phyloP scores from a whole-genome alignment of 2,888 invertebrate genomes.

The Lypha dubia region DNA sequence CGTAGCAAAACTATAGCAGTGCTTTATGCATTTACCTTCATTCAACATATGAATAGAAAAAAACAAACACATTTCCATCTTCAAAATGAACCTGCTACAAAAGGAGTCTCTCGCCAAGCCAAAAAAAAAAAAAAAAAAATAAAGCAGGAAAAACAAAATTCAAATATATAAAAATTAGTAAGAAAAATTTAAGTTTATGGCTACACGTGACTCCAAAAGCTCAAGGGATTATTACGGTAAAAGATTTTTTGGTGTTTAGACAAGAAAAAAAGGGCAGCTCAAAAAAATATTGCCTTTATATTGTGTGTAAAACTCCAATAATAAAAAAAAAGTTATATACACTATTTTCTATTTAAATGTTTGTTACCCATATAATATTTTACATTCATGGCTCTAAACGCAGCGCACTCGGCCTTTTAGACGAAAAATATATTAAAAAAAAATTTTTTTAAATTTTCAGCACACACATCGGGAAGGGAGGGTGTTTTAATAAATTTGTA shows the following conservation, averaged over 20 bases:
- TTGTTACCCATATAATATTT: constrained; percentile 55
- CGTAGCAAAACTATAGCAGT: constrained; percentile 9
- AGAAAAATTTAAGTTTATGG: constrained; percentile 67
- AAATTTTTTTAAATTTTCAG: not conserved
- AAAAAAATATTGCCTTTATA: constrained; percentile 51
- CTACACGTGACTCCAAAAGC: constrained; percentile 73
- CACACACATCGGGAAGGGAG: constrained; percentile 37
- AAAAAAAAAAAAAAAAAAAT: too few relatives aligned
- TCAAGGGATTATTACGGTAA: constrained; percentile 73
- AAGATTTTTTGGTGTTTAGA: constrained; percentile 70
- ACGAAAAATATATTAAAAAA: constrained; percentile 2
- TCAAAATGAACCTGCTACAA: constrained; percentile 27
- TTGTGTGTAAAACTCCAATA: constrained; percentile 53
- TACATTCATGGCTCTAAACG: constrained; percentile 20
- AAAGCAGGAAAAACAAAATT: constrained; percentile 1
- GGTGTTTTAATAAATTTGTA: constrained; percentile 71
- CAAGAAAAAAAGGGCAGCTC: constrained; percentile 26
- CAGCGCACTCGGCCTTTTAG: constrained; percentile 3
- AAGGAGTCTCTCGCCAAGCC: constrained; percentile 23
- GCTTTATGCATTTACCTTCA: constrained; percentile 34
- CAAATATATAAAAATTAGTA: constrained; percentile 63
- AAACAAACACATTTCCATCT: constrained; percentile 49
- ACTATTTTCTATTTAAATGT: constrained; percentile 38
- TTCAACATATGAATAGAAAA: constrained; percentile 67
- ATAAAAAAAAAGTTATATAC: too few relatives aligned